Evolutionary conservation across 2,888 invertebrate species (phyloP).

Genomic region (Chaitophorus viminalis): DNA sequence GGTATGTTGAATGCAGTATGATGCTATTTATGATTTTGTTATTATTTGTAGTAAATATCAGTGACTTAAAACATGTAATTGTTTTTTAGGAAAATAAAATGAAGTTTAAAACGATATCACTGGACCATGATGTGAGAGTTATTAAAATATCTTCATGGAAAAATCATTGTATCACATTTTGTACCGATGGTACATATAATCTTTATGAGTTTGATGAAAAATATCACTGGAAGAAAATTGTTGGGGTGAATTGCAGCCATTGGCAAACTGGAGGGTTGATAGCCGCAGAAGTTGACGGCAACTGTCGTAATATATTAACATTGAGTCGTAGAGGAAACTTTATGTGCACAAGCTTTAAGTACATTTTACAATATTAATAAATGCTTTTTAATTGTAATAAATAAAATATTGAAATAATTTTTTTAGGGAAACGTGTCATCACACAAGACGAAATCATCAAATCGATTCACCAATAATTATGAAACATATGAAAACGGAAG

Average conservation of each 20-base stretch:
- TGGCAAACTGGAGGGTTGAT: slow-evolving; percentile 55
- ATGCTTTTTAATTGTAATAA: no score
- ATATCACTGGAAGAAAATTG: slow-evolving; percentile 19
- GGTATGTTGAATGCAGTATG: slow-evolving; percentile 6
- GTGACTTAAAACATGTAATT: no score
- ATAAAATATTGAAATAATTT: no score
- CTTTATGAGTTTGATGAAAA: slow-evolving; percentile 22
- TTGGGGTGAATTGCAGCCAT: slow-evolving; percentile 35
- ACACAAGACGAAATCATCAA: not conserved
- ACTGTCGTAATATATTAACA: slow-evolving; percentile 19
- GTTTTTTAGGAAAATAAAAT: not conserved
- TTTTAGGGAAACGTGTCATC: not conserved
- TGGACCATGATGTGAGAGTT: slow-evolving; percentile 7
- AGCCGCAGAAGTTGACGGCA: slow-evolving; percentile 2
- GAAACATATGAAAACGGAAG: slow-evolving; percentile 11
- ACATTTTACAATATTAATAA: not conserved
- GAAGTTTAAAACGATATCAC: not conserved
- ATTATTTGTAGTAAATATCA: no score
- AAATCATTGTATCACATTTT: slow-evolving; percentile 36
- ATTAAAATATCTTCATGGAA: not conserved
- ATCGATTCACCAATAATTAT: not conserved
- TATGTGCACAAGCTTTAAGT: slow-evolving; percentile 44
- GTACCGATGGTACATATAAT: slow-evolving; percentile 33
- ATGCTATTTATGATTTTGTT: no score
- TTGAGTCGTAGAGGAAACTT: slow-evolving; percentile 18